These are phyloP conservation scores for Anoplophora glabripennis DNA, from an alignment of 1,140 invertebrate species.

Conservation along the genomic window DNA sequence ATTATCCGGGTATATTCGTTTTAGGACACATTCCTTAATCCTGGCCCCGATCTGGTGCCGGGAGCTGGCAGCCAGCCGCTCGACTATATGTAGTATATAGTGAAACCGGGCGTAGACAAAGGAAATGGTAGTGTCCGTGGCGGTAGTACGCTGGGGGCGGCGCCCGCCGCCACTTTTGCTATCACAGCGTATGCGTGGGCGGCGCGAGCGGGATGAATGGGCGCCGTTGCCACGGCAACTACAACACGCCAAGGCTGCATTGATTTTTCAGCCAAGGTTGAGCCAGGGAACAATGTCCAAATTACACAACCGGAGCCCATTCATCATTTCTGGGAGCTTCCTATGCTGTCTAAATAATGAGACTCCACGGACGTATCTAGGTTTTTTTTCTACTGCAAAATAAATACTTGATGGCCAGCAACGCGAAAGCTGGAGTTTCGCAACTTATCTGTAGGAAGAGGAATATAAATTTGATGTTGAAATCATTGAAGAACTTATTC, in stretches of 20 bases:
- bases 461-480: too few relatives aligned
- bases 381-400: too few relatives aligned
- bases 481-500: too few relatives aligned
- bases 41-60: too few relatives aligned
- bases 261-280: conserved; percentile 45
- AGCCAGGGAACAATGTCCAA: conserved; percentile 2
- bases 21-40: too few relatives aligned
- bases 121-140: neutral
- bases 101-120: conserved; percentile 2
- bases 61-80: too few relatives aligned
- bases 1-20: too few relatives aligned
- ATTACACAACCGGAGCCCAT: neutral
- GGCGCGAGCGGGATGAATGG: conserved; percentile 43
- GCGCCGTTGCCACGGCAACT: conserved; percentile 38
- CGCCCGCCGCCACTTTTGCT: neutral
- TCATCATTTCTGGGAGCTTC: neutral
- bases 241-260: conserved; percentile 43
- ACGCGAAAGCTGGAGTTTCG: too few relatives aligned
- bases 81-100: neutral
- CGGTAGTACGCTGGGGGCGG: conserved; percentile 6
- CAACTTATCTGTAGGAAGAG: too few relatives aligned
- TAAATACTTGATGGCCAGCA: too few relatives aligned
- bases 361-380: too few relatives aligned
- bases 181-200: conserved; percentile 21
- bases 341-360: too few relatives aligned